These are phyloP conservation scores for Sceloporus tristichus DNA, from an alignment of 2,113 vertebrate genomes.

Conservation along the genomic window DNA sequence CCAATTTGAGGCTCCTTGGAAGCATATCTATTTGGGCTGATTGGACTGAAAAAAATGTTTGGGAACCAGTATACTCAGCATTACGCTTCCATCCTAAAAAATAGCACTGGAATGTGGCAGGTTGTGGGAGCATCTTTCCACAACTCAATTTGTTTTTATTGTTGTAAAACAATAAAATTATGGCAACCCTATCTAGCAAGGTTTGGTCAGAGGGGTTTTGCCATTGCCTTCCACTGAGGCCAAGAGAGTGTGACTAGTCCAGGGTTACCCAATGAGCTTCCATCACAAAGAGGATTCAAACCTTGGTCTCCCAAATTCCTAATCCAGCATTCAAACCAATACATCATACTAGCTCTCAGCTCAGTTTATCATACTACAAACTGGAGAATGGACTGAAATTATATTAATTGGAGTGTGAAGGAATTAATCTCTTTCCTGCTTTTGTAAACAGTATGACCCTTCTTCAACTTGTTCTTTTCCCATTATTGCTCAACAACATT, in stretches of 20 bases:
- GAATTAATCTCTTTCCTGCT: not conserved
- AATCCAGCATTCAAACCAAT: too few relatives aligned
- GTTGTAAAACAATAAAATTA: too few relatives aligned
- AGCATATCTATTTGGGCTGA: constrained; percentile 11
- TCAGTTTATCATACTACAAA: not conserved
- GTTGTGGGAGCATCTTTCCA: not conserved
- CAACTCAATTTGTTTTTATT: not conserved
- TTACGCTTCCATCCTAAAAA: not conserved
- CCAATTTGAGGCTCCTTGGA: not conserved
- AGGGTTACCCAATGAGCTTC: too few relatives aligned
- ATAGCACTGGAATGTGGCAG: not conserved
- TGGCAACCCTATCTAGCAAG: too few relatives aligned
- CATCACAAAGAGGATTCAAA: too few relatives aligned
- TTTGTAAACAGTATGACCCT: not conserved
- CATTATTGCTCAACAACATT: not conserved
- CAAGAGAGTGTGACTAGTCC: too few relatives aligned
- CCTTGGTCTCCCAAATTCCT: too few relatives aligned
- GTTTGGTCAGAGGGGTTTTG: too few relatives aligned
- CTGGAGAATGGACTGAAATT: not conserved
- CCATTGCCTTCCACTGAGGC: too few relatives aligned
- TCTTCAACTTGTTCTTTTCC: not conserved
- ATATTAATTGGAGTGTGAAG: not conserved
- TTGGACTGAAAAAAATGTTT: not conserved
- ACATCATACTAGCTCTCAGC: not conserved
- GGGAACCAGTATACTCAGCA: not conserved